Base-by-base conservation (phyloP, 2,797 vertebrate genomes). In the Sebastes aleutianus region DNA sequence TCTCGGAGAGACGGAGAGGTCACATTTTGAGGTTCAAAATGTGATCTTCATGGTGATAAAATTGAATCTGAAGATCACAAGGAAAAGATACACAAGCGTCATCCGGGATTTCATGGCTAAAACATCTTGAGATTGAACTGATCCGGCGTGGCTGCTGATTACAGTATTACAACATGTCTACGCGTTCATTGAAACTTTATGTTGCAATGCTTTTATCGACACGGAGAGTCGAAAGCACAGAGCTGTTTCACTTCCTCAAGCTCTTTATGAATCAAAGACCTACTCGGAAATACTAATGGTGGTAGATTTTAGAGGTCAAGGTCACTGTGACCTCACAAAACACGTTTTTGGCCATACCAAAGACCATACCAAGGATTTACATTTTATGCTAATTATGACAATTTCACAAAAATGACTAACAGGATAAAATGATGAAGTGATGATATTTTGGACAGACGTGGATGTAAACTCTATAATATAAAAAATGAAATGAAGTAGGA, bases 51-150 rank as follows among this genome's bases (percentile, higher is more conserved):
- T 12, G 74, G 34, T 53, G 85, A 84, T 84, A 65, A 77, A 1
- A 74, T 64, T 27, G 4, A 10, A 70, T 83, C 58, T 63, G 53
- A 32, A 16, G 54, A 67, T 76, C 64, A 56, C 8, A 12, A 59
- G 32, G 56, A 76, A 82, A 76, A 80, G 73, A 76, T 59, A 32
- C 47, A 58, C 26, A 39, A 32, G 26, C n/a, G 47, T 53, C 29
- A 56, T 36, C 7, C 16, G 22, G n/a, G 65, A 69, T 80, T 78
- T 36, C 5, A 18, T 22, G 56, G 18, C 72, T 70, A 5, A 18
- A 74, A 76, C 74, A 66, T 82, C 24, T 82, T 73, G 50, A 69
- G 69, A 76, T 76, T 56, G 39, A 70, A 66, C 26, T 68, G 81
- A 74, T 83, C 61, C 8, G 66, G 27, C 8, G 39, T 3, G 29